Percentiles rank a stretch among this genome's conserved stretches.
Conservation (phyloP, 2,113 vertebrate species). For the Platysteira castanea region DNA sequence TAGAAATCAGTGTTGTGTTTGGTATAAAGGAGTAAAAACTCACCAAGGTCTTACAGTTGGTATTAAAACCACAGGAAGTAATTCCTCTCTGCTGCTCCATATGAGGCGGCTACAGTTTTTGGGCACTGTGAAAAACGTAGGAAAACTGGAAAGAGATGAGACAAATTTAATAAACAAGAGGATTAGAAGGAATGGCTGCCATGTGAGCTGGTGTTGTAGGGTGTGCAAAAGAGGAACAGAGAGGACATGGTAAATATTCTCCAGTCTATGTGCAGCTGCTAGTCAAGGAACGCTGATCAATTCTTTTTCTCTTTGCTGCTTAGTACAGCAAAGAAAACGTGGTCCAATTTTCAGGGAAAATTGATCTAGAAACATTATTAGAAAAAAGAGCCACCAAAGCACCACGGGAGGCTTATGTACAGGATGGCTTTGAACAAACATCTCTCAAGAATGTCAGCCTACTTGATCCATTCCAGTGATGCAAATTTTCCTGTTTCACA, state of each 20-base stretch:
- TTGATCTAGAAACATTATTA: neutral
- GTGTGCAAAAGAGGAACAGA: neutral
- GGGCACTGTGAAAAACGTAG: neutral
- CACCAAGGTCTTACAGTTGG: neutral
- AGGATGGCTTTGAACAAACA: neutral
- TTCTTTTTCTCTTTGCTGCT: neutral
- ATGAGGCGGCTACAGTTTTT: neutral
- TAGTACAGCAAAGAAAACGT: neutral
- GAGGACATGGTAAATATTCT: neutral
- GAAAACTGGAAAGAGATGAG: neutral
- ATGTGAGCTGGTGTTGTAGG: neutral
- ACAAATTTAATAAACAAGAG: neutral
- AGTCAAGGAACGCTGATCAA: neutral
- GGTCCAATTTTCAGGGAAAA: neutral
- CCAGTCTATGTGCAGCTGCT: neutral
- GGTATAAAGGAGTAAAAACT: neutral
- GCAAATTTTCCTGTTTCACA: too few species aligned
- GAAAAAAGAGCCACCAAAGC: neutral
- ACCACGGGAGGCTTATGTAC: fast-evolving
- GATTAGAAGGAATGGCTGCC: neutral
- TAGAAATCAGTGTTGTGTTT: neutral
- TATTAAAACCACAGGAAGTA: neutral
- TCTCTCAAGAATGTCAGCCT: neutral
- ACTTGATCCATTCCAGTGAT: neutral
- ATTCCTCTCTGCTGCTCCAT: neutral